A percentile compares a stretch with the other conserved stretches of the same genome.
Conservation (phyloP, 1,140 invertebrate genomes). For the Bradynema listronoti region DNA sequence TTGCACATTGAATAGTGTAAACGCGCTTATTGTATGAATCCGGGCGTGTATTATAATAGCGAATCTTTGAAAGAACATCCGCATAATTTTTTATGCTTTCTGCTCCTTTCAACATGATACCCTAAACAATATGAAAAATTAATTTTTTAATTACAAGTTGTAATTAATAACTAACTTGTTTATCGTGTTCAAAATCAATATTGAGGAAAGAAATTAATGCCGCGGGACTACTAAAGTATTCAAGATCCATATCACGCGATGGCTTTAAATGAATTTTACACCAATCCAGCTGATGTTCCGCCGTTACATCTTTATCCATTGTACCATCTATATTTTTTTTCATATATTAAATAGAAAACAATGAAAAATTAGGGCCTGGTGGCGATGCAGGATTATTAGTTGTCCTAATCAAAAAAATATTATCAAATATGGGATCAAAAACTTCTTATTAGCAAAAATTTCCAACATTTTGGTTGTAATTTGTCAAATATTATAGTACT, state of each 20-base stretch:
- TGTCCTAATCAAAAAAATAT: too few species aligned
- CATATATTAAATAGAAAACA: too few species aligned
- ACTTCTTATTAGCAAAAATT: too few species aligned
- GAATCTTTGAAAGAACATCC: slow-evolving; percentile 52
- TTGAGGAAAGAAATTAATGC: slow-evolving; percentile 51
- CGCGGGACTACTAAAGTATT: slow-evolving; percentile 55
- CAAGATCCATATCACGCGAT: slow-evolving; percentile 55
- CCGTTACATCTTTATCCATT: slow-evolving; percentile 44
- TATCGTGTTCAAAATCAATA: slow-evolving; percentile 56
- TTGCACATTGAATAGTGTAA: slow-evolving; percentile 53
- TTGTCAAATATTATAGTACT: too few species aligned
- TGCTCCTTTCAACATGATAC: slow-evolving; percentile 47
- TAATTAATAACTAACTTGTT: slow-evolving; percentile 29
- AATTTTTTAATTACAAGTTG: background rate
- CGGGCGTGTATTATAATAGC: slow-evolving; percentile 56
- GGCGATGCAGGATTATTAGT: too few species aligned
- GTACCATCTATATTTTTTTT: slow-evolving; percentile 27
- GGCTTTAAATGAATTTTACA: slow-evolving; percentile 55
- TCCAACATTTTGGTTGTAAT: too few species aligned
- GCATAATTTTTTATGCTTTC: slow-evolving; percentile 41
- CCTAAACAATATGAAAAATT: slow-evolving; percentile 37
- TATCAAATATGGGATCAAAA: too few species aligned
- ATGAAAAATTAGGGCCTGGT: too few species aligned
- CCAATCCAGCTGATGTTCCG: slow-evolving; percentile 44
- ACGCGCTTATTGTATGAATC: slow-evolving; percentile 51